phyloP scores from a whole-genome alignment of 1,140 invertebrate species.

The Danaus melanippus region DNA sequence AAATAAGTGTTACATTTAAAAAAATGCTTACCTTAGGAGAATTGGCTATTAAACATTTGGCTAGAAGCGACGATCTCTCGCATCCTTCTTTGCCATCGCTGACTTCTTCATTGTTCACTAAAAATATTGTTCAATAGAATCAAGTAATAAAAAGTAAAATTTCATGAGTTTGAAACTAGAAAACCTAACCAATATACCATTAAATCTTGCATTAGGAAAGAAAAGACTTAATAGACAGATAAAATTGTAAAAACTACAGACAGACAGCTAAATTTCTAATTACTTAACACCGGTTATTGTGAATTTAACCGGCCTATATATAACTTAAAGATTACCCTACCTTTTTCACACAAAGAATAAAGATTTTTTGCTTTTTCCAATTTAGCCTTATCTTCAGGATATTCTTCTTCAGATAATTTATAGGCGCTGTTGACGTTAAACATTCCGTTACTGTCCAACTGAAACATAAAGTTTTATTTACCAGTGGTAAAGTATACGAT shows the following conservation, averaged over 20 bases:
- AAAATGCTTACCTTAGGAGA: conserved; percentile 36
- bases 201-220: too few species aligned
- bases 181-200: too few species aligned
- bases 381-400: conserved; percentile 29
- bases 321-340: conserved; percentile 16
- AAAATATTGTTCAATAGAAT: conserved; percentile 17
- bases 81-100: conserved; percentile 40
- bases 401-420: conserved; percentile 32
- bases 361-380: conserved; percentile 42
- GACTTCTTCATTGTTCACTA: conserved; percentile 44
- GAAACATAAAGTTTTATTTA: neutral
- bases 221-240: too few species aligned
- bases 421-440: conserved; percentile 34
- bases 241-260: too few species aligned
- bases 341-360: conserved; percentile 40
- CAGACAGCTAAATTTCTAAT: too few species aligned
- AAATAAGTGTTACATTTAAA: conserved; percentile 6
- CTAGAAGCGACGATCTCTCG: conserved; percentile 33
- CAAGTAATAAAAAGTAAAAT: neutral
- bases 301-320: too few species aligned
- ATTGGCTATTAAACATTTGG: conserved; percentile 43
- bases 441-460: conserved; percentile 40
- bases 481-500: too few species aligned
- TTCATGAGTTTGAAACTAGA: neutral
- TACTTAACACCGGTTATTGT: too few species aligned